Evolutionary conservation across 1,140 invertebrate species (phyloP), one percentile per base, ranked within the genome.

Genomic region (Elysia chlorotica): DNA sequence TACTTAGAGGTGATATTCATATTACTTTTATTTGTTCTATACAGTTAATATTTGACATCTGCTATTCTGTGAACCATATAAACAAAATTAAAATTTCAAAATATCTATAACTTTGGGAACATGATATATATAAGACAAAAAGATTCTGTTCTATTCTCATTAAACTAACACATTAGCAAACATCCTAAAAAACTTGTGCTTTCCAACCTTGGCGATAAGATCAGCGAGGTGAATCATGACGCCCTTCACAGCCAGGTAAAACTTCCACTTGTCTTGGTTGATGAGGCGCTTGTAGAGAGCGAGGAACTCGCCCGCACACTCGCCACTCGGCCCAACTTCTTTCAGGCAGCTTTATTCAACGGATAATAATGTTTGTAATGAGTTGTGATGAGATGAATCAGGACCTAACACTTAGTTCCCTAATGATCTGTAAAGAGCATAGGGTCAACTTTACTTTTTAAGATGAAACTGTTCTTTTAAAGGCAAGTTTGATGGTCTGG

Each of bases 301-400:
- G 37, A 88, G 73, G 82, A 96, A 99, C 84, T 99, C 96, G n/a
- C 93, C 92, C 71, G 95, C 94, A 78, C 93, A 93, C 86, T 98
- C 96, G 2, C 96, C 96, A 77, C 82, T 83, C 25, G 74, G 78
- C 19, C 86, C 82, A 28, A 87, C 78, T 36, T 85, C 93, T 68
- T 94, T 92, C 37, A 99, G 87, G 86, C 96, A 99, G 63, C 92
- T 87, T n/a, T n/a, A n/a, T n/a, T n/a, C n/a, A n/a, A n/a, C n/a
- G n/a, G n/a, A n/a, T n/a, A n/a, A n/a, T n/a, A n/a, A n/a, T n/a
- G n/a, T n/a, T n/a, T n/a, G n/a, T n/a, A n/a, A n/a, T n/a, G n/a
- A n/a, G n/a, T n/a, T n/a, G n/a, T n/a, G 69, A 17, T 67, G 37
- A 0, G 33, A 59, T 19, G 37, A 2, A 23, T 59, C 66, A 69